Conservation (phyloP, 1,140 invertebrate genomes). For the Doryteuthis pealeii region DNA sequence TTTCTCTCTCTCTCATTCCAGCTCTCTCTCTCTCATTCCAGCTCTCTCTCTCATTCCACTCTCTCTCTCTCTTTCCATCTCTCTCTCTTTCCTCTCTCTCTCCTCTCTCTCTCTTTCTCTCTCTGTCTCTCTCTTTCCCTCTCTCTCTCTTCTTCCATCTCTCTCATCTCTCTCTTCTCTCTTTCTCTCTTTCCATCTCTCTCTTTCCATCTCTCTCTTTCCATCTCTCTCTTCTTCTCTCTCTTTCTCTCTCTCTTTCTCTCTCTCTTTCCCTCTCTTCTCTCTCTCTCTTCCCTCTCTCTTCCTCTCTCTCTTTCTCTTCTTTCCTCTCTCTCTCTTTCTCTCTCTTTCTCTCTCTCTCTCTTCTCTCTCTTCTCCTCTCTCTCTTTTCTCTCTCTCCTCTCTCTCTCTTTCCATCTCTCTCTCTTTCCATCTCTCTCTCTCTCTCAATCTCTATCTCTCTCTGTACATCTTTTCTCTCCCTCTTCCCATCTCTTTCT, state of each 20-base stretch:
- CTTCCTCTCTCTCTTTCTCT: background rate
- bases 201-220: background rate
- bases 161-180: no score
- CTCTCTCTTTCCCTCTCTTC: background rate
- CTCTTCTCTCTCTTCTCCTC: background rate
- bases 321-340: background rate
- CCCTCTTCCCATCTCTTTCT: no score
- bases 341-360: background rate
- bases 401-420: background rate
- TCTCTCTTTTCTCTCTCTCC: background rate
- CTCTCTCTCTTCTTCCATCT: background rate
- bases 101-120: background rate
- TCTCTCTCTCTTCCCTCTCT: background rate
- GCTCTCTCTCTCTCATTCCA: background rate
- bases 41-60: background rate
- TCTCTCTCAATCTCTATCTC: background rate
- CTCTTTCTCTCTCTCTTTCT: background rate
- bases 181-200: background rate
- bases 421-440: background rate
- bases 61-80: background rate
- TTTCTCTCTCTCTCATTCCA: background rate
- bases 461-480: no score
- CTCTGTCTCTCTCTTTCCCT: background rate
- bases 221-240: no score
- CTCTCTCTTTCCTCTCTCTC: background rate